Conservation (phyloP, 2,113 vertebrate genomes). For the Catharus fuscescens region DNA sequence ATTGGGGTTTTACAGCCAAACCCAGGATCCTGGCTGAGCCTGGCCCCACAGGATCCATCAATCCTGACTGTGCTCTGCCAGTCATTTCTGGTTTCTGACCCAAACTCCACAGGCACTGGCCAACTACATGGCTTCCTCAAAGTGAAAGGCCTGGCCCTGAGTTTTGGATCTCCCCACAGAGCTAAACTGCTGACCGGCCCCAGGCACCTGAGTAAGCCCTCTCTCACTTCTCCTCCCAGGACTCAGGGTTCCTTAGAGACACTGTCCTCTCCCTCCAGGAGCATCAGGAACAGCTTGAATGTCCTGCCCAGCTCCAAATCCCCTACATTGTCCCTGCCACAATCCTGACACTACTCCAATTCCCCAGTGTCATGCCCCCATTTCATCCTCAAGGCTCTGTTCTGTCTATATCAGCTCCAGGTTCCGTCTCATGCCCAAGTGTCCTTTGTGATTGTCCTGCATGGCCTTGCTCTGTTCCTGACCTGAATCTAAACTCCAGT, state of each 20-base stretch:
- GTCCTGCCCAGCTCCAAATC: neutral
- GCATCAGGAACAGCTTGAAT: neutral
- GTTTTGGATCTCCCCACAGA: neutral
- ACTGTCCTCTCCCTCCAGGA: fast-evolving
- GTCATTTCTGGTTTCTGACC: neutral
- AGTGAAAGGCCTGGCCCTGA: neutral
- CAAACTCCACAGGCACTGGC: fast-evolving
- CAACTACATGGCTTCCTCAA: neutral
- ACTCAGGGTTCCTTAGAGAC: fast-evolving
- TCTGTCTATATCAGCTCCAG: neutral
- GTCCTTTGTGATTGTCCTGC: neutral
- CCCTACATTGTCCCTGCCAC: fast-evolving
- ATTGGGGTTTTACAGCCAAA: fast-evolving
- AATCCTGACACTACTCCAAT: neutral
- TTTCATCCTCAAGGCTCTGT: neutral
- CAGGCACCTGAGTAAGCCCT: neutral
- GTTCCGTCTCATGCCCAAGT: neutral
- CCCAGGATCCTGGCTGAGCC: fast-evolving
- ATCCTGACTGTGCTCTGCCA: neutral
- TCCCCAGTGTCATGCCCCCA: neutral
- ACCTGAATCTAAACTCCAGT: neutral
- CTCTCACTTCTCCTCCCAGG: neutral
- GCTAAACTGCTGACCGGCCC: neutral
- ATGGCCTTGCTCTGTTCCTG: neutral
- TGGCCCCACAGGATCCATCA: neutral